Base-by-base conservation (phyloP, 2,888 invertebrate species). In the Pycnomerus fuliginosus region DNA sequence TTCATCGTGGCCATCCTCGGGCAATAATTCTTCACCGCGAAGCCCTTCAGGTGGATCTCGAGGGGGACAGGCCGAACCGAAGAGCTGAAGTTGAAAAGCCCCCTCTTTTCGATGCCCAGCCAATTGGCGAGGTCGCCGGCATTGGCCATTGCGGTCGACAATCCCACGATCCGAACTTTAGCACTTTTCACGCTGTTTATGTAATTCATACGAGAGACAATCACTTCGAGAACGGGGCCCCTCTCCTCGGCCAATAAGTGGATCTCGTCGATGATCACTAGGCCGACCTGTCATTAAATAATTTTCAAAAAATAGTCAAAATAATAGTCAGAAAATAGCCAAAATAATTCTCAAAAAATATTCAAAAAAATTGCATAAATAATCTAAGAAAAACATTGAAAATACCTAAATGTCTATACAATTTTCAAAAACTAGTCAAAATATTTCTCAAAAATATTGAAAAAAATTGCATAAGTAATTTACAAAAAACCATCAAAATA, bases 1-100 rank as follows among this genome's bases (percentile, higher is more conserved):
- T 99, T 99, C 99, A 99, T 99, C 0, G 96, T 90, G 49, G 96
- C 88, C 99, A 99, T 99, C 31, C 99, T 83, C 0, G 99, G 99
- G 64, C 99, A 99, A 74, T 99, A 99, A 71, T 99, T 95, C 53
- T 97, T 92, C 2, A 96, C 99, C 0, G 96, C 90, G 69, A 94
- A 99, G 0, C 99, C 99, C 33, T 87, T 84, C 23, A 73, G 60
- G 64, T 88, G 87, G 7, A 88, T 87, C 75, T 93, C 93, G 22
- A 99, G 76, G 1, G 98, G 98, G 7, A 99, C 98, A 0, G 99
- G 99, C 12, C 99, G 82, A 0, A 99, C 99, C 0, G 95, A 92
- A 0, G 99, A 97, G 41, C 96, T 65, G 70, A 99, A 99, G 75
- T 99, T 99, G 73, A 90, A 99, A 15, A 99, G 76, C 40, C 45